These are phyloP conservation scores for Colossoma macropomum DNA, from an alignment of 2,113 vertebrate genomes.

Conservation along the genomic window DNA sequence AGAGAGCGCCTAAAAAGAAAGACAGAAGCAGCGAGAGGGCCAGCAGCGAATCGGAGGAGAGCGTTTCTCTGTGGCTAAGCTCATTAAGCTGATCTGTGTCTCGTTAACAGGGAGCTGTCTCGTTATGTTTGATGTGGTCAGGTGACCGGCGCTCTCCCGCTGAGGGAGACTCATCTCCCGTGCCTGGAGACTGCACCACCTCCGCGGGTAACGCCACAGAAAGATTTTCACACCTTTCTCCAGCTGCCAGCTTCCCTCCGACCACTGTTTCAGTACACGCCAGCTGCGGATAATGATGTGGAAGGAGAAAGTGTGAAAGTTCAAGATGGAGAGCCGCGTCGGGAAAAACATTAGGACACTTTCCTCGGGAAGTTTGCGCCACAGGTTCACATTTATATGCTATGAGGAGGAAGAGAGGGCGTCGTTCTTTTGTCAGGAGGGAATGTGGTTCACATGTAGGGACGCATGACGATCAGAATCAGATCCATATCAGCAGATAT, in stretches of 20 bases:
- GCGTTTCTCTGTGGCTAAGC: constrained; percentile 34
- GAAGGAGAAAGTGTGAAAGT: constrained; percentile 4
- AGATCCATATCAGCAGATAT: too few relatives aligned
- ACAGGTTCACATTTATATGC: neutral
- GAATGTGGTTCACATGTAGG: too few relatives aligned
- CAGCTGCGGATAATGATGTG: constrained; percentile 40
- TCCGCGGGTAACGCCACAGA: constrained; percentile 33
- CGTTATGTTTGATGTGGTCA: constrained; percentile 39
- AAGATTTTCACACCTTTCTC: constrained; percentile 24
- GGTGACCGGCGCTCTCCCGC: constrained; percentile 23
- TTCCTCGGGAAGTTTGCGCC: neutral
- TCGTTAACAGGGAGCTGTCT: constrained; percentile 48
- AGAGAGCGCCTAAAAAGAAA: neutral
- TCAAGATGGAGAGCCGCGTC: constrained; percentile 5
- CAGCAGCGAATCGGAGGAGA: neutral
- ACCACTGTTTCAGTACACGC: constrained; percentile 40
- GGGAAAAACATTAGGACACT: neutral
- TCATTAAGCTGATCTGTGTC: constrained; percentile 54
- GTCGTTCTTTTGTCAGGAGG: too few relatives aligned
- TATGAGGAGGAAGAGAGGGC: too few relatives aligned
- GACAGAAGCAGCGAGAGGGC: neutral
- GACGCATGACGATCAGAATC: too few relatives aligned
- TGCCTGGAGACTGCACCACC: constrained; percentile 23
- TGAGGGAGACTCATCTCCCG: constrained; percentile 35
- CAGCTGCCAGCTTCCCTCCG: constrained; percentile 15